Evolutionary conservation across 2,888 invertebrate species (phyloP).

Genomic region (Rotaria socialis): DNA sequence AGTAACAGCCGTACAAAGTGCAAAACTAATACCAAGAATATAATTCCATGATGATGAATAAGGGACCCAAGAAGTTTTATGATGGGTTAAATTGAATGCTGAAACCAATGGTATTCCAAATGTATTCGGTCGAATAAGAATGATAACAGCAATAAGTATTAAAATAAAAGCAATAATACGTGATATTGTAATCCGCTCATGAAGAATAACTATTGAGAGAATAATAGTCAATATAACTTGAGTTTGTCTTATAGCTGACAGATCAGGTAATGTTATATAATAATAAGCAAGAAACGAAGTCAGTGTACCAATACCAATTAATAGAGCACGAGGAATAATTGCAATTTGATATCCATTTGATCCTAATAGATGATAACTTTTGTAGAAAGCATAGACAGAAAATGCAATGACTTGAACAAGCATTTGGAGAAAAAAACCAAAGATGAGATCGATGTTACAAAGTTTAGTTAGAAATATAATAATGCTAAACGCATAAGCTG

Average conservation of each 20-base stretch:
- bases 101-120: not conserved
- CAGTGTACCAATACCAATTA: not conserved
- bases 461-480: not conserved
- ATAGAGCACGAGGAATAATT: not conserved
- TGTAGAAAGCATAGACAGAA: conserved; percentile 5
- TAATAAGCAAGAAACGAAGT: conserved; percentile 24
- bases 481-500: not conserved
- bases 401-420: not conserved
- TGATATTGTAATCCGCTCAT: not conserved
- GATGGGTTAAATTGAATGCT: not conserved
- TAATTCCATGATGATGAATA: not conserved
- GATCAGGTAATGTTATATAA: not conserved
- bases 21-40: not conserved
- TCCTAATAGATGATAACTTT: not conserved
- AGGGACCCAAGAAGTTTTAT: not conserved
- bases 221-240: not conserved
- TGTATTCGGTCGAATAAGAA: not conserved
- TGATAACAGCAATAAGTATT: not conserved
- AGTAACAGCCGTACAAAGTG: not conserved
- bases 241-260: not conserved
- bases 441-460: not conserved
- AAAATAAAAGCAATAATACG: conserved; percentile 5
- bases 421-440: conserved; percentile 12
- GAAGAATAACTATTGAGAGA: not conserved
- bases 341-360: not conserved